A percentile compares a stretch with the other conserved stretches of the same genome.
Evolutionary conservation across 2,888 invertebrate species (phyloP).

Genomic region (Dexiosoma caninum): DNA sequence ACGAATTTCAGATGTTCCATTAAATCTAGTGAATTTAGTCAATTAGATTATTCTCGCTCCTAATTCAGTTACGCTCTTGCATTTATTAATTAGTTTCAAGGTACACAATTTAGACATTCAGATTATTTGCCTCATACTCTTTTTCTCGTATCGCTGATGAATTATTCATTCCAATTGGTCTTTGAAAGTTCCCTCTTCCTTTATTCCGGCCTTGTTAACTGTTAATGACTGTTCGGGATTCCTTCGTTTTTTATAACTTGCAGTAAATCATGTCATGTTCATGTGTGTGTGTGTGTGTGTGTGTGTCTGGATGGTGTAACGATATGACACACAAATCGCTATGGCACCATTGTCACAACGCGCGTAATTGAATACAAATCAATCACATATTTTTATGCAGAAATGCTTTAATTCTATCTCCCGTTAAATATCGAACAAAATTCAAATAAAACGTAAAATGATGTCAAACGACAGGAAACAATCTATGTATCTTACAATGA

Average conservation of each 20-base stretch:
- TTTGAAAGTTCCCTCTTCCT: background rate
- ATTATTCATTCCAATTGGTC: background rate
- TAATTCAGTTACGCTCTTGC: too few relatives aligned
- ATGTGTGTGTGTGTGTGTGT: background rate
- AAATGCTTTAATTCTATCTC: constrained; percentile 11
- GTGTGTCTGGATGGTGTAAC: constrained; percentile 21
- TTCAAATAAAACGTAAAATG: constrained; percentile 32
- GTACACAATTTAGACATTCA: background rate
- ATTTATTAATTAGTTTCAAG: background rate
- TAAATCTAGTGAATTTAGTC: too few relatives aligned
- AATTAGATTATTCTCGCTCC: too few relatives aligned
- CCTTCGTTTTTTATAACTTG: background rate
- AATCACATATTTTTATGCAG: constrained; percentile 55
- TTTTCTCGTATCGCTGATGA: background rate
- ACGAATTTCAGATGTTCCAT: too few relatives aligned
- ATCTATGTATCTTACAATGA: too few relatives aligned
- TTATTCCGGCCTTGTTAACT: background rate
- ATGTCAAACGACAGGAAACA: constrained; percentile 14
- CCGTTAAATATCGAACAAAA: background rate
- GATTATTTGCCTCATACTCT: background rate
- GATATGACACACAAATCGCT: constrained; percentile 27
- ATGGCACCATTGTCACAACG: constrained; percentile 58
- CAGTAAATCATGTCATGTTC: constrained; percentile 50
- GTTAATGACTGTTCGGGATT: background rate
- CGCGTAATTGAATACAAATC: constrained; percentile 66